These are phyloP conservation scores for Balearica regulorum DNA, from an alignment of 2,797 vertebrate genomes.

Conservation along the genomic window DNA sequence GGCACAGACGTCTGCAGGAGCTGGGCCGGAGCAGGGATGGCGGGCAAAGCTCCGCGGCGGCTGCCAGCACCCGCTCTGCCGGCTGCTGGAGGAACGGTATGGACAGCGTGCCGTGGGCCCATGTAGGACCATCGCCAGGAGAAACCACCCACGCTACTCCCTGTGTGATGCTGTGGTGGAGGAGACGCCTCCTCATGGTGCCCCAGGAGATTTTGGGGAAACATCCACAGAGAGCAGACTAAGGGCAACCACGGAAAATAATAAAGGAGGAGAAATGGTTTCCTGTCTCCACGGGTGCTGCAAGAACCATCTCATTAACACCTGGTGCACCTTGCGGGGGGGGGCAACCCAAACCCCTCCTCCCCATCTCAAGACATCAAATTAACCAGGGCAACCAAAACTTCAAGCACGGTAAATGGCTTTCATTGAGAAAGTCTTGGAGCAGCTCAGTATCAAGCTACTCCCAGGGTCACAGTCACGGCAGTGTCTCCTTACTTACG, in stretches of 20 bases:
- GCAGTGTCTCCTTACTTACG: background rate
- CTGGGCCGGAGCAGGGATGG: background rate
- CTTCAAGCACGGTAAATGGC: background rate
- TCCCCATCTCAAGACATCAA: background rate
- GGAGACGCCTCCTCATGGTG: background rate
- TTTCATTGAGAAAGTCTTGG: background rate
- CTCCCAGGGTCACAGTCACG: background rate
- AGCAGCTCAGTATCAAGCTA: background rate
- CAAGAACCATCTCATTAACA: background rate
- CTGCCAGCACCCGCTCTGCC: background rate
- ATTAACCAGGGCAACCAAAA: background rate
- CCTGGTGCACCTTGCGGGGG: background rate
- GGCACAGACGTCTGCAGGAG: background rate
- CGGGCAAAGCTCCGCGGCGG: background rate
- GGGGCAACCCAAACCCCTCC: background rate
- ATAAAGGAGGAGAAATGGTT: background rate
- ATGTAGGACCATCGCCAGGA: background rate
- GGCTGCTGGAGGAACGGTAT: rapidly evolving
- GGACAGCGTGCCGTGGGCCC: background rate
- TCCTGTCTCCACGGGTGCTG: background rate
- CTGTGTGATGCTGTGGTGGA: rapidly evolving
- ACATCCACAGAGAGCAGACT: background rate
- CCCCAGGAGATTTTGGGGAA: background rate
- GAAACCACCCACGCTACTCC: background rate
- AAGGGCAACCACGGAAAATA: background rate